Base-by-base conservation (phyloP, 92 coral and sea anemone species). In the Isaurus tuberculatus region DNA sequence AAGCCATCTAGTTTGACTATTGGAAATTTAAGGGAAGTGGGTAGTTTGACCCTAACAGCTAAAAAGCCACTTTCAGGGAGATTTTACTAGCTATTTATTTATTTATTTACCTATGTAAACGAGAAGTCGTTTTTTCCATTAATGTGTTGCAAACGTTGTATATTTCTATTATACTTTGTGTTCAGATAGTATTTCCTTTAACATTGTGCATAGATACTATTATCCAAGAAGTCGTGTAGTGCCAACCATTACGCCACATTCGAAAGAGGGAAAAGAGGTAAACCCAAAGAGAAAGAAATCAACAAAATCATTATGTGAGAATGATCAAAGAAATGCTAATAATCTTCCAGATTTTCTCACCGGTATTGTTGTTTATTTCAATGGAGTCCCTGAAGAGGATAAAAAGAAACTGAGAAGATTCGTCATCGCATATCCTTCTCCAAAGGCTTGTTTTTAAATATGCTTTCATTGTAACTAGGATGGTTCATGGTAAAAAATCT, bases 371-470 rank as follows among this genome's bases (percentile, higher is more conserved):
- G 90, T 89, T 36, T 89, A 90, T 79, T 94, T 90, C 49, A 44
- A 70, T 22, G 86, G 78, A 27, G 86, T 92, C 60, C 65, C 81
- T 27, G 92, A 88, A 17, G 91, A 86, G 22, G 69, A 75, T 22
- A 65, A 61, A 71, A 94, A 85, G 84, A 89, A 36, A 61, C 84
- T 94, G 14, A 75, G 87, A 0, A 88, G 98, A n/a, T 92, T 90
- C 68, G 73, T 94, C 61, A 79, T 94, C 72, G 98, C 98, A 91
- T 94, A 94, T 94, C 98, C 98, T 94, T 88, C 83, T 37, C 16
- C 0, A 3, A 55, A 55, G 53, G n/a, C n/a, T n/a, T n/a, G n/a
- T n/a, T n/a, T n/a, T n/a, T n/a, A n/a, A n/a, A n/a, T n/a, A n/a
- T n/a, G n/a, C n/a, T n/a, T n/a, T n/a, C n/a, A n/a, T n/a, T n/a